phyloP scores from a whole-genome alignment of 2,113 vertebrate genomes.

The Entelurus aequoreus region DNA sequence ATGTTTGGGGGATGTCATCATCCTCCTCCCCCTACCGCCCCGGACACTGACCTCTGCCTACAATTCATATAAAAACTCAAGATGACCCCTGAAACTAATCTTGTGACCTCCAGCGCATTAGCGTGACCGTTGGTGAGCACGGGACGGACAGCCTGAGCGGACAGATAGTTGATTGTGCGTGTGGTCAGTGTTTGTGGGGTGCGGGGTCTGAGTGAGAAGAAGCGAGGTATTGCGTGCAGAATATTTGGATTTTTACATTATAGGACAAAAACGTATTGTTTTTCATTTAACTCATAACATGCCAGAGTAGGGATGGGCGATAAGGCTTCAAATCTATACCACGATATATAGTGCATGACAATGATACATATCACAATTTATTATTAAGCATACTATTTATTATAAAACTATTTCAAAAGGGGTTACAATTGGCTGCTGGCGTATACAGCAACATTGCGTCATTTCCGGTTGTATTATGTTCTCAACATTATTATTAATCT shows the following conservation, averaged over 20 bases:
- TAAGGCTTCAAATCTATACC: too few species aligned
- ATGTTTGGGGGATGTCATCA: slow-evolving; percentile 35
- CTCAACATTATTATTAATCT: too few species aligned
- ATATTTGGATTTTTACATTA: neutral
- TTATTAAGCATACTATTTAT: too few species aligned
- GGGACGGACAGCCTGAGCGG: slow-evolving; percentile 55
- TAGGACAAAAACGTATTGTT: neutral
- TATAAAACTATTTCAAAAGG: too few species aligned
- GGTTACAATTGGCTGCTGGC: too few species aligned
- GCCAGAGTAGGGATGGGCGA: too few species aligned
- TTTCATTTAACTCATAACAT: too few species aligned
- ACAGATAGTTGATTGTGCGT: slow-evolving; percentile 17
- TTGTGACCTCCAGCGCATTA: slow-evolving; percentile 69
- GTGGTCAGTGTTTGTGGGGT: slow-evolving; percentile 31
- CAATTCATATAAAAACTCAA: slow-evolving; percentile 66
- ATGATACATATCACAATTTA: too few species aligned
- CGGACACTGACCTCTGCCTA: slow-evolving; percentile 68
- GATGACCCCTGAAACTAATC: slow-evolving; percentile 69
- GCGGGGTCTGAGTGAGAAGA: slow-evolving; percentile 15
- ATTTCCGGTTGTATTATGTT: too few species aligned
- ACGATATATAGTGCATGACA: too few species aligned
- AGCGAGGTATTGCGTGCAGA: slow-evolving; percentile 25
- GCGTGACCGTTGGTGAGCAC: slow-evolving; percentile 71
- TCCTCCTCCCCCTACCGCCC: slow-evolving; percentile 40
- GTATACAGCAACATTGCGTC: too few species aligned